These are phyloP conservation scores for Deilephila porcellus DNA, from an alignment of 2,888 invertebrate species.

Conservation along the genomic window DNA sequence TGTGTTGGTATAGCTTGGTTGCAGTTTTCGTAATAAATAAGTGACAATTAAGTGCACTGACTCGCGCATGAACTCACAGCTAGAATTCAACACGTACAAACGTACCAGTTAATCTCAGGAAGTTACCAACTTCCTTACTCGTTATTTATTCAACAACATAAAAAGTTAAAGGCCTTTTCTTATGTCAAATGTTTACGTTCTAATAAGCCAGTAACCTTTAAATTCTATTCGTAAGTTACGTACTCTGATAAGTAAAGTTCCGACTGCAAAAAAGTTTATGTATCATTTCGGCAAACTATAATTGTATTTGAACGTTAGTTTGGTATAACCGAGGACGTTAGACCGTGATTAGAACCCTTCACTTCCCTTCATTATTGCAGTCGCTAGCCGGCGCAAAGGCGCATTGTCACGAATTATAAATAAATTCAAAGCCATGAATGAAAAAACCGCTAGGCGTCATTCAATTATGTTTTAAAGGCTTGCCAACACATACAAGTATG, in stretches of 20 bases:
- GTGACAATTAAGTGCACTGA: background rate
- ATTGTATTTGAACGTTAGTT: conserved; percentile 16
- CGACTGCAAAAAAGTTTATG: conserved; percentile 11
- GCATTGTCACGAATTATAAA: conserved; percentile 14
- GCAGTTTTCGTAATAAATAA: background rate
- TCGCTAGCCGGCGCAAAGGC: conserved; percentile 20
- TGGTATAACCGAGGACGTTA: conserved; percentile 30
- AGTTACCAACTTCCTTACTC: conserved; percentile 21
- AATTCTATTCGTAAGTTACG: background rate
- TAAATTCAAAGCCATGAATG: conserved; percentile 7
- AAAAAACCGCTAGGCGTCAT: conserved; percentile 18
- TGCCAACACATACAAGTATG: background rate
- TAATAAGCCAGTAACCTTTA: conserved; percentile 25
- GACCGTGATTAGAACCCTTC: conserved; percentile 43
- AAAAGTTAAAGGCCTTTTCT: conserved; percentile 19
- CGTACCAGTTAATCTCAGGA: background rate
- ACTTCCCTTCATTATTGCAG: conserved; percentile 39
- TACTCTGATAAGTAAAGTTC: background rate
- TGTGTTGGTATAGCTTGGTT: background rate
- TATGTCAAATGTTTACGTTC: background rate
- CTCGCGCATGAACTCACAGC: background rate
- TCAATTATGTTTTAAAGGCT: background rate
- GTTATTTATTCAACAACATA: conserved; percentile 14
- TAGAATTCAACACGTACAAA: background rate
- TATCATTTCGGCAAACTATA: conserved; percentile 10